Percentiles rank a stretch among this genome's conserved stretches.
Evolutionary conservation across 2,888 invertebrate genomes (phyloP).

Genomic region (Polylopha cassiicola): DNA sequence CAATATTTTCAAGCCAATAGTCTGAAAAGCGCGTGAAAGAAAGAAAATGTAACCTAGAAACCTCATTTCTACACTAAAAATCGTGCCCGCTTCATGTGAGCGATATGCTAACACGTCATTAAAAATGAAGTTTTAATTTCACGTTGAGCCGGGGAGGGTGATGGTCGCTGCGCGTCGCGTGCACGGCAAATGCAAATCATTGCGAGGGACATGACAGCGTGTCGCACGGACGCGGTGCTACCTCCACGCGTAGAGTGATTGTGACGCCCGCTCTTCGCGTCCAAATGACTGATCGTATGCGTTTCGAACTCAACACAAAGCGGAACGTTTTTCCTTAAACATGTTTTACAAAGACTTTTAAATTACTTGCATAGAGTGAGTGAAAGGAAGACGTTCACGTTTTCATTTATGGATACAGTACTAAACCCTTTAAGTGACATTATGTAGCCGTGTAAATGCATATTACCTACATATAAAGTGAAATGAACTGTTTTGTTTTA

Average conservation of each 20-base stretch:
- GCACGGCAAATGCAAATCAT: constrained; percentile 23
- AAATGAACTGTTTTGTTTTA: no score
- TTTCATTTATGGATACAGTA: no score
- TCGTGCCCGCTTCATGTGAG: constrained; percentile 31
- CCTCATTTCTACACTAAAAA: constrained; percentile 33
- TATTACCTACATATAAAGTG: no score
- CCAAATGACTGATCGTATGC: constrained; percentile 5
- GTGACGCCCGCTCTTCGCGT: neutral
- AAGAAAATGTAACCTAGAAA: constrained; percentile 26
- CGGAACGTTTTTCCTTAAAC: neutral
- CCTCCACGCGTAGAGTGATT: neutral
- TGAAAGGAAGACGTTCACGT: no score
- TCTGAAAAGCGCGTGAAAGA: constrained; percentile 21
- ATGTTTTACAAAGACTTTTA: no score
- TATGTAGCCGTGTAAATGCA: no score
- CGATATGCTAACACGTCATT: constrained; percentile 60
- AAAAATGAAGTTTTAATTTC: constrained; percentile 69
- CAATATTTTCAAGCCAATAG: no score
- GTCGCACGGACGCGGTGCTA: constrained; percentile 24
- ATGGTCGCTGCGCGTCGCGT: constrained; percentile 36
- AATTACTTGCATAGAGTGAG: no score
- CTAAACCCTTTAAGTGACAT: no score
- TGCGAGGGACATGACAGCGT: constrained; percentile 23
- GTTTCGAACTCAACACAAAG: constrained; percentile 7
- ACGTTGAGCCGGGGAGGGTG: constrained; percentile 33